phyloP scores from a whole-genome alignment of 2,797 vertebrate species.

The Salarias fasciatus region DNA sequence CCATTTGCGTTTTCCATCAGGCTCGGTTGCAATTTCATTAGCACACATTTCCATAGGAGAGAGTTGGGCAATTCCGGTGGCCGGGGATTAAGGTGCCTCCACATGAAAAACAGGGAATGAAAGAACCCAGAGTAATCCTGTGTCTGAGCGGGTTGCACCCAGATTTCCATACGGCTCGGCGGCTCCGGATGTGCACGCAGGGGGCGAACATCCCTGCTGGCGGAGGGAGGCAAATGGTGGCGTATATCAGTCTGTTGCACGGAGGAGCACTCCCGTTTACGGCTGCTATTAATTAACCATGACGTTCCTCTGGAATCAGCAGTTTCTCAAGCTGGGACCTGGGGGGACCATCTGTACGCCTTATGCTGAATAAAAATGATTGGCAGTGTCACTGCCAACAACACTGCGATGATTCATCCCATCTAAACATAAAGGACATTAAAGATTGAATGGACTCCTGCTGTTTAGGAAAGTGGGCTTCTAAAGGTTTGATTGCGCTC shows the following conservation, averaged over 20 bases:
- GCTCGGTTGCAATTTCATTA: slow-evolving; percentile 72
- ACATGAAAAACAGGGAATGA: slow-evolving; percentile 58
- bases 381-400: slow-evolving; percentile 76
- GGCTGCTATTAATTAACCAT: slow-evolving; percentile 83
- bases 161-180: slow-evolving; percentile 65
- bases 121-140: slow-evolving; percentile 64
- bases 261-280: slow-evolving; percentile 69
- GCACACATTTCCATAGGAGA: slow-evolving; percentile 59
- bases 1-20: slow-evolving; percentile 46
- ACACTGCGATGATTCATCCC: slow-evolving; percentile 16
- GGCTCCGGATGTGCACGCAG: slow-evolving; percentile 40
- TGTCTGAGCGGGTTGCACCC: slow-evolving; percentile 72
- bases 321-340: slow-evolving; percentile 76
- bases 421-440: slow-evolving; percentile 2
- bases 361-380: slow-evolving; percentile 74
- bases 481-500: slow-evolving; percentile 13
- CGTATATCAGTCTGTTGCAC: slow-evolving; percentile 67
- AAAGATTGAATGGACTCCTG: slow-evolving; percentile 8
- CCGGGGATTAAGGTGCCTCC: slow-evolving; percentile 72
- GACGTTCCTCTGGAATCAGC: slow-evolving; percentile 83
- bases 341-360: slow-evolving; percentile 77
- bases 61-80: slow-evolving; percentile 40
- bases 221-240: slow-evolving; percentile 65
- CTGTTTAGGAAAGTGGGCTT: slow-evolving; percentile 7
- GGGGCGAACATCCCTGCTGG: slow-evolving; percentile 67